Evolutionary conservation across 2,888 invertebrate genomes (phyloP), one percentile per base, ranked within the genome.

Genomic region (Crepidodera aurea): DNA sequence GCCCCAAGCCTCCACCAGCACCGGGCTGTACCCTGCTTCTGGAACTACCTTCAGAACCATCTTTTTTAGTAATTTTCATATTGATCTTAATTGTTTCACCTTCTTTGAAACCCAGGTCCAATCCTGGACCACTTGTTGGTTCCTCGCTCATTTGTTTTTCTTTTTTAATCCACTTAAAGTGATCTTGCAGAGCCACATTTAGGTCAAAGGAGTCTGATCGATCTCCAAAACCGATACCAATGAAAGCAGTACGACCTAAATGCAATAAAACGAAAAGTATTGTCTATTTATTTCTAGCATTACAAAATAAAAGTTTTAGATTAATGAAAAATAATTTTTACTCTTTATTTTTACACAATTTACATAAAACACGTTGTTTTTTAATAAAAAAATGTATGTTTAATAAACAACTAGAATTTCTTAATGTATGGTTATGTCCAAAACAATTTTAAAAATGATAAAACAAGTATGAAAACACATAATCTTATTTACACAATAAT

Each of bases 41-140:
- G 62, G 88, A 86, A 10, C 79, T 76, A 34, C 84, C 85, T 77
- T 94, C 94, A 53, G 87, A 87, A 16, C 94, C 94, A 82, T 94
- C 94, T 81, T 93, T 94, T 85, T 94, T 94, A 68, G 94, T 93
- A 69, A 96, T 95, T 83, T 95, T 94, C 92, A 99, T 95, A 79
- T 98, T 99, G 64, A 99, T 97, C 84, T 96, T 98, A 70, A 99
- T 99, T 1, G 98, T 99, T 84, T 99, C 96, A 15, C 99, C 99
- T 77, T 98, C 98, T 79, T 99, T 99, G 80, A 99, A 98, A 50
- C 97, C 93, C 56, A 99, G 86, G 84, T 99, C 98, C 39, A 99
- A 83, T 73, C 94, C 91, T 67, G 91, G 92, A 63, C 88, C 88
- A 72, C 88, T 90, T 65, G 87, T 88, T 7, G 91, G 90, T 78